Evolutionary conservation across 2,113 vertebrate genomes (phyloP).

Genomic region (Callochromis pleurospilus): DNA sequence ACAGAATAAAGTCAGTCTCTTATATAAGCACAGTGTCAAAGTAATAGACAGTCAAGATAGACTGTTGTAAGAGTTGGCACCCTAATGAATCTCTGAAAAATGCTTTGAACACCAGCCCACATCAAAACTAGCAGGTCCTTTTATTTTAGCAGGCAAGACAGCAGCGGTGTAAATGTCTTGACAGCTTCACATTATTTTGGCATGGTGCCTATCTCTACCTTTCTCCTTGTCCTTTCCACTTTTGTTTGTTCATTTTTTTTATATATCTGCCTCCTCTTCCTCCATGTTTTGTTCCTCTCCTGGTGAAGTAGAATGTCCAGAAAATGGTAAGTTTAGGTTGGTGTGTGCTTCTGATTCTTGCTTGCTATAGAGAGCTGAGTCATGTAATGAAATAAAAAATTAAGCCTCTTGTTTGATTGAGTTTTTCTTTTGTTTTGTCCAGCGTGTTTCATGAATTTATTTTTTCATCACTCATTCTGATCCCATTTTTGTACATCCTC

Average conservation of each 20-base stretch:
- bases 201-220: not conserved
- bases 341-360: slow-evolving; percentile 74
- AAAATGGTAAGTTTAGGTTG: slow-evolving; percentile 96
- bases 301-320: slow-evolving; percentile 96
- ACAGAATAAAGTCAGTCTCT: not conserved
- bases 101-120: not conserved
- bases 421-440: not conserved
- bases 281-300: slow-evolving; percentile 77
- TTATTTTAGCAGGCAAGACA: not conserved
- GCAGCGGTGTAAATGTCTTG: not conserved
- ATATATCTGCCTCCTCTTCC: slow-evolving; percentile 72
- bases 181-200: not conserved
- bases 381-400: slow-evolving; percentile 22
- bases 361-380: slow-evolving; percentile 58
- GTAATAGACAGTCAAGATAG: not conserved
- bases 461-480: not conserved
- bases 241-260: slow-evolving; percentile 75
- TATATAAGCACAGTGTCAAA: not conserved
- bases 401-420: not conserved
- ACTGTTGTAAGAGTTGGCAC: not conserved
- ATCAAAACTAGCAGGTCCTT: not conserved
- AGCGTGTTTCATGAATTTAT: not conserved
- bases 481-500: not conserved
- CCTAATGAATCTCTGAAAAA: not conserved
- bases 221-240: slow-evolving; percentile 51